These are phyloP conservation scores for Lepidurus packardi DNA, from an alignment of 1,140 invertebrate genomes.

Conservation along the genomic window DNA sequence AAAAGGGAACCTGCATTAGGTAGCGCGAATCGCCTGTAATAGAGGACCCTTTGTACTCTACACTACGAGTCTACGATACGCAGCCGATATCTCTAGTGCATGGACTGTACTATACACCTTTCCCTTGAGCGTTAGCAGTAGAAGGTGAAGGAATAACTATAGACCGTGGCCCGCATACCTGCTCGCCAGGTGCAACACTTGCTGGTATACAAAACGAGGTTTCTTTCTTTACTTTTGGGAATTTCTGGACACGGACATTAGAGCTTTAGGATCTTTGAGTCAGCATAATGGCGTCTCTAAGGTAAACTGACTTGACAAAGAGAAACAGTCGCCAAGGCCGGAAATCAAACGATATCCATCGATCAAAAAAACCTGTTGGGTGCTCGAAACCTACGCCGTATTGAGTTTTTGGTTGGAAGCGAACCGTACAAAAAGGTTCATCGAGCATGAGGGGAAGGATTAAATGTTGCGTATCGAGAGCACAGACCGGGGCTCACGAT, in stretches of 20 bases:
- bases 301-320: not conserved
- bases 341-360: not conserved
- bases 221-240: not conserved
- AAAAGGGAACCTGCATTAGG: not conserved
- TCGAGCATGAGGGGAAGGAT: not conserved
- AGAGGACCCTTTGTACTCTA: not conserved
- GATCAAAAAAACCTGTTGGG: not conserved
- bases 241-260: not conserved
- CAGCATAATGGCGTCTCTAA: not conserved
- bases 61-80: too few species aligned
- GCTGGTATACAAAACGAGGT: not conserved
- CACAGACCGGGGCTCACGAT: not conserved
- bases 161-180: conserved; percentile 9
- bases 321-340: not conserved
- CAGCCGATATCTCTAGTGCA: too few species aligned
- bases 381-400: not conserved
- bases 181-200: not conserved
- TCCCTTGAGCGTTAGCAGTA: not conserved
- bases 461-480: conserved; percentile 11
- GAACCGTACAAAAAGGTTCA: not conserved
- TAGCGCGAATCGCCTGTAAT: not conserved
- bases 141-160: not conserved
- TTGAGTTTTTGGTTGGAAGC: not conserved
- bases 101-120: not conserved
- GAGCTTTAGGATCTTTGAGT: not conserved